Conservation (phyloP, 2,888 invertebrate genomes). For the Diogma glabrata region DNA sequence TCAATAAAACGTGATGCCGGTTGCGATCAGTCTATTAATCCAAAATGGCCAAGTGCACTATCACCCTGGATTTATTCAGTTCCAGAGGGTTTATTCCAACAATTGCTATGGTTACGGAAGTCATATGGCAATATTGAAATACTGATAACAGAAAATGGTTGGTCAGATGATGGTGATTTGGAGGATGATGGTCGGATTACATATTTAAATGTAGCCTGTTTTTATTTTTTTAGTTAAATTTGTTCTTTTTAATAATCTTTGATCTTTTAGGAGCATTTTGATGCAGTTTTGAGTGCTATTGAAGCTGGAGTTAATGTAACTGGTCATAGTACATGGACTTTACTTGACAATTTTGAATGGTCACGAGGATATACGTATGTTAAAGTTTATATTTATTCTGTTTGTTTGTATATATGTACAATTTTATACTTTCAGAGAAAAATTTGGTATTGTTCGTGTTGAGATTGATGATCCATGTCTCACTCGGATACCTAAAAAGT, state of each 20-base stretch:
- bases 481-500: neutral
- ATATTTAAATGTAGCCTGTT: neutral
- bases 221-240: neutral
- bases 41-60: neutral
- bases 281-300: neutral
- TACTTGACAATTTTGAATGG: conserved; percentile 7
- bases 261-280: neutral
- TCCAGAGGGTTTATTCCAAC: neutral
- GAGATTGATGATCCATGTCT: neutral
- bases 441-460: conserved; percentile 6
- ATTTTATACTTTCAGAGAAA: too few relatives aligned
- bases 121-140: neutral
- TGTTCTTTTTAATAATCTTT: neutral
- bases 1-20: neutral
- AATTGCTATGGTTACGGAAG: neutral
- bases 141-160: conserved; percentile 1
- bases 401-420: too few relatives aligned
- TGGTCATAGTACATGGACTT: neutral
- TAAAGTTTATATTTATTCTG: too few relatives aligned
- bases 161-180: conserved; percentile 3
- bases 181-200: neutral
- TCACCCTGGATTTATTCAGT: neutral
- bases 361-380: neutral
- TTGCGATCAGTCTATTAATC: neutral
- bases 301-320: neutral